These are phyloP conservation scores for Anser brachyrhynchus DNA, from an alignment of 2,113 vertebrate genomes.

Conservation along the genomic window DNA sequence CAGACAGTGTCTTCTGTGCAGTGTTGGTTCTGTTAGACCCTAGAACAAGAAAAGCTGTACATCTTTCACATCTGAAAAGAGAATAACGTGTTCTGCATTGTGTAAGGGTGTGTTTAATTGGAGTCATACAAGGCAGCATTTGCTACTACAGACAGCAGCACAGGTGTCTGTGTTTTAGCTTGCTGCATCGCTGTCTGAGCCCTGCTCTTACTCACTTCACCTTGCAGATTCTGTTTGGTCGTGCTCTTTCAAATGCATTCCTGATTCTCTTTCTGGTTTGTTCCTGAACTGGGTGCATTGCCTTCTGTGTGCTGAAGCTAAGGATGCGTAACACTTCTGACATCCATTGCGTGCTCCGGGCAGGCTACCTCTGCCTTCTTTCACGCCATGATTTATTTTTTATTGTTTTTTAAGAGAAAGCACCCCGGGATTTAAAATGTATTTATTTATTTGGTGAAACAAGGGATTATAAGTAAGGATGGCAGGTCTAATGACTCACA, in stretches of 20 bases:
- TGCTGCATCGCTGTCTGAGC: not conserved
- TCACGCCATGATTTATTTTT: not conserved
- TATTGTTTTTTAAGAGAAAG: not conserved
- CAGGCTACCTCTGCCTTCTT: not conserved
- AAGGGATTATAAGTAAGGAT: not conserved
- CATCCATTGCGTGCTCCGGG: not conserved
- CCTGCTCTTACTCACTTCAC: not conserved
- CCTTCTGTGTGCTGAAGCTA: not conserved
- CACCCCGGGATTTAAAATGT: not conserved
- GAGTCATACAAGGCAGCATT: fast-evolving
- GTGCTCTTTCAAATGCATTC: not conserved
- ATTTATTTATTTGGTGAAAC: not conserved
- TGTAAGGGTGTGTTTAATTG: not conserved
- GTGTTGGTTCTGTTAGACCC: not conserved
- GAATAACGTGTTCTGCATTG: not conserved
- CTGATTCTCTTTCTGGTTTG: not conserved
- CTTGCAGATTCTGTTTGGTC: not conserved
- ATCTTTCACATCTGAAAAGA: not conserved
- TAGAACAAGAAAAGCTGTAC: not conserved
- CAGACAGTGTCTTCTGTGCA: not conserved
- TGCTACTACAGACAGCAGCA: not conserved
- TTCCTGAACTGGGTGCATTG: not conserved
- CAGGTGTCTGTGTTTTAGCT: not conserved
- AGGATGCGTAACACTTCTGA: not conserved
- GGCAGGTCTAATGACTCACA: not conserved